These are phyloP conservation scores for Zelostemma sp. DNA, from an alignment of 1,140 invertebrate genomes.

Conservation along the genomic window DNA sequence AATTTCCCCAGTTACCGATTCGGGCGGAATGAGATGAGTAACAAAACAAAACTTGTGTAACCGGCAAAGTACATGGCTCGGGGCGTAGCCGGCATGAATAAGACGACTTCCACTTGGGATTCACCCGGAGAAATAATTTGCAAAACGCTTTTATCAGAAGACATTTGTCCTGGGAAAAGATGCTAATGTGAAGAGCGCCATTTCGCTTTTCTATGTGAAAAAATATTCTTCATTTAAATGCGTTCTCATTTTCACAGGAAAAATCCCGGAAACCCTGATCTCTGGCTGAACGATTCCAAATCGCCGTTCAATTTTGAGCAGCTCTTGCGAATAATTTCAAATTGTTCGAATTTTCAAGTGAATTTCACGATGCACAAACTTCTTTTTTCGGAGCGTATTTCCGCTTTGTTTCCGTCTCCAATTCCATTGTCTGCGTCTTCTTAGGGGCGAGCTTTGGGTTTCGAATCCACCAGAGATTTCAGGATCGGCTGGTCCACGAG, in stretches of 20 bases:
- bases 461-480: slow-evolving; percentile 44
- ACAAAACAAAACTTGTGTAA: slow-evolving; percentile 45
- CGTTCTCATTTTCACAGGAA: too few species aligned
- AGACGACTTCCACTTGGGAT: slow-evolving; percentile 38
- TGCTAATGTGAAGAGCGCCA: too few species aligned
- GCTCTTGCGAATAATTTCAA: too few species aligned
- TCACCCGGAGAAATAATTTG: slow-evolving; percentile 30
- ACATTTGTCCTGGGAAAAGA: slow-evolving; percentile 31
- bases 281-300: too few species aligned
- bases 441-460: slow-evolving; percentile 22
- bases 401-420: slow-evolving; percentile 37
- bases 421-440: slow-evolving; percentile 18
- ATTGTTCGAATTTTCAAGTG: background rate
- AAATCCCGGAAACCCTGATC: too few species aligned
- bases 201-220: too few species aligned
- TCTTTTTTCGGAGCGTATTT: slow-evolving; percentile 24
- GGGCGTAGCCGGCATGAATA: slow-evolving; percentile 22
- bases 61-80: slow-evolving; percentile 28
- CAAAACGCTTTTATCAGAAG: slow-evolving; percentile 33
- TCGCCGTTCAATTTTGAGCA: slow-evolving; percentile 8
- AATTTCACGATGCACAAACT: background rate
- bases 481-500: slow-evolving; percentile 33
- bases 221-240: too few species aligned
- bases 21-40: slow-evolving; percentile 40
- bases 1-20: slow-evolving; percentile 52